phyloP scores from a whole-genome alignment of 2,797 vertebrate genomes.

The Naso thynnoides region DNA sequence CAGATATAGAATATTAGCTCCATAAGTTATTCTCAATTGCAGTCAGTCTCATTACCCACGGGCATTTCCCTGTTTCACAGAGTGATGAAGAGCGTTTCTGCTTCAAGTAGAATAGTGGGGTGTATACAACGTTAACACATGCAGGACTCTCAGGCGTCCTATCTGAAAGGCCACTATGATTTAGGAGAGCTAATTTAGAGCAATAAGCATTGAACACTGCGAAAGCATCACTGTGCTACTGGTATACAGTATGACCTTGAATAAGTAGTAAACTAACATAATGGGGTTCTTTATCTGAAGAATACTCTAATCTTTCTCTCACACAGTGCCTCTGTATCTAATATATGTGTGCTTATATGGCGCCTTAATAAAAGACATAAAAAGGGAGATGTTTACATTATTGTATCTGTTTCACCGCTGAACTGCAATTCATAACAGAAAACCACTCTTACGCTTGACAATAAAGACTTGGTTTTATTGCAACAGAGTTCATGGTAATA shows the following conservation, averaged over 20 bases:
- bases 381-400: constrained; percentile 78
- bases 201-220: constrained; percentile 82
- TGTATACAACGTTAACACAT: constrained; percentile 83
- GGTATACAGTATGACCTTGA: constrained; percentile 81
- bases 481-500: constrained; percentile 57
- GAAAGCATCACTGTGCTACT: constrained; percentile 74
- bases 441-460: constrained; percentile 53
- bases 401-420: constrained; percentile 67
- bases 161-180: constrained; percentile 81
- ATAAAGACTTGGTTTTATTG: constrained; percentile 64
- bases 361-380: constrained; percentile 81
- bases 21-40: constrained; percentile 88
- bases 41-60: constrained; percentile 84
- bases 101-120: constrained; percentile 76
- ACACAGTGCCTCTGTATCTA: constrained; percentile 58
- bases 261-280: constrained; percentile 85
- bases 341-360: constrained; percentile 75
- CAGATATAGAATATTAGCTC: constrained; percentile 87
- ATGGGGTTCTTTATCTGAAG: constrained; percentile 82
- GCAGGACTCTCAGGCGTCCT: constrained; percentile 82
- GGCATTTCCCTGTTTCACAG: constrained; percentile 80
- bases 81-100: constrained; percentile 80
- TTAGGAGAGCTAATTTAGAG: constrained; percentile 87
- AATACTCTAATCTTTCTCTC: constrained; percentile 78
- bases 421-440: constrained; percentile 70